A percentile compares a stretch with the other conserved stretches of the same genome.
Evolutionary conservation across 2,113 vertebrate species (phyloP).

Genomic region (Prionailurus bengalensis): DNA sequence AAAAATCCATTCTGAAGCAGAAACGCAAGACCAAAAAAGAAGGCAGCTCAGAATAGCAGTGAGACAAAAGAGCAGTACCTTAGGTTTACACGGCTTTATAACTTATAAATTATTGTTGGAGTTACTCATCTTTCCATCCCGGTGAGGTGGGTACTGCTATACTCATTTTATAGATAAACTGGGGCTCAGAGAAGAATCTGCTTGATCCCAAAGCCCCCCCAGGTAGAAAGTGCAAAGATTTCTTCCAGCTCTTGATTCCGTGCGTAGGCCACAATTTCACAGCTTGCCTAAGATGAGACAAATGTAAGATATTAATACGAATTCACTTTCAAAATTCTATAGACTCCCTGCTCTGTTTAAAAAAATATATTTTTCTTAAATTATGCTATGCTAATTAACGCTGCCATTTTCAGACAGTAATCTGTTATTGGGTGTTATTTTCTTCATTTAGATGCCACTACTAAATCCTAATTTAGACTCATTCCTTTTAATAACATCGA

Average conservation of each 20-base stretch:
- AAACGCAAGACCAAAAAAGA: background rate
- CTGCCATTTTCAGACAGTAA: slow-evolving; percentile 71
- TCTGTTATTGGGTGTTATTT: slow-evolving; percentile 73
- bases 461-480: slow-evolving; percentile 63
- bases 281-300: slow-evolving; percentile 9
- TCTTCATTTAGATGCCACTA: slow-evolving; percentile 76
- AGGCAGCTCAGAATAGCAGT: background rate
- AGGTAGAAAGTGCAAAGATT: background rate
- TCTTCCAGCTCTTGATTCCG: background rate
- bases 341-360: slow-evolving; percentile 64
- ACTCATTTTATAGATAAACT: background rate
- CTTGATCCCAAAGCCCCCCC: background rate
- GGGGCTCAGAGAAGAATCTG: background rate
- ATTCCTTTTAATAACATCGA: slow-evolving; percentile 58
- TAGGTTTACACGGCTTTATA: background rate
- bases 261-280: background rate
- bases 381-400: slow-evolving; percentile 70
- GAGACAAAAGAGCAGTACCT: background rate
- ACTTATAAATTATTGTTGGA: background rate
- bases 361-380: slow-evolving; percentile 69
- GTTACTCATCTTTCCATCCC: background rate
- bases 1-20: background rate
- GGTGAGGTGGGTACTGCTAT: no score
- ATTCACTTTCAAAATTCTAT: slow-evolving; percentile 55
- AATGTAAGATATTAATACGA: slow-evolving; percentile 66